A percentile compares a stretch with the other conserved stretches of the same genome.
These are phyloP conservation scores for Megamerina dolium DNA, from an alignment of 2,888 invertebrate genomes.

Conservation along the genomic window DNA sequence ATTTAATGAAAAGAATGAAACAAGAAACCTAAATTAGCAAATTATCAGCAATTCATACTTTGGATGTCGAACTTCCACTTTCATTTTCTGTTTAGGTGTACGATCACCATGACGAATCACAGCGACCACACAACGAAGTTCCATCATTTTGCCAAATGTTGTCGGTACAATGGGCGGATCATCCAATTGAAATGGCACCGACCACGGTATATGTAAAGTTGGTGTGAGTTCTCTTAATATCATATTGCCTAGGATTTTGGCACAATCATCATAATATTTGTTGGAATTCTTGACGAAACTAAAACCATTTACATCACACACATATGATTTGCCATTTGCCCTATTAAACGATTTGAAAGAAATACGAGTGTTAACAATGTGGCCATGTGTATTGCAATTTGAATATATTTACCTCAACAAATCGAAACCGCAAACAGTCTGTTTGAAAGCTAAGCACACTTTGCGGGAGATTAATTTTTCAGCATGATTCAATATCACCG, in stretches of 20 bases:
- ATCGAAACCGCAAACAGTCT: constrained; percentile 99
- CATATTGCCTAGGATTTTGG: constrained; percentile 97
- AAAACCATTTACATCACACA: constrained; percentile 99
- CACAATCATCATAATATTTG: constrained; percentile 99
- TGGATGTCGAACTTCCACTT: constrained; percentile 94
- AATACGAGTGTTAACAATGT: neutral
- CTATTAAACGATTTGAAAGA: constrained; percentile 50
- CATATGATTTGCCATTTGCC: constrained; percentile 97
- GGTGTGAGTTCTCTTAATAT: constrained; percentile 91
- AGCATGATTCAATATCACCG: constrained; percentile 93
- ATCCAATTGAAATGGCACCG: constrained; percentile 92
- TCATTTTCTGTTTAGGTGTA: constrained; percentile 99
- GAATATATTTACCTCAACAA: constrained; percentile 62
- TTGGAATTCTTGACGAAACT: constrained; percentile 99
- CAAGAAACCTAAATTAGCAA: neutral
- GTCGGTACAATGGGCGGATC: constrained; percentile 99
- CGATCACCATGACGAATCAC: constrained; percentile 97
- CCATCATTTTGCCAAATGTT: constrained; percentile 96
- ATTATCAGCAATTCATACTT: constrained; percentile 55
- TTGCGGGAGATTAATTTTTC: constrained; percentile 97
- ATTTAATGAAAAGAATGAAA: neutral
- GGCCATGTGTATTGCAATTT: no score
- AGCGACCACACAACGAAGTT: constrained; percentile 88
- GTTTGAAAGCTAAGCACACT: constrained; percentile 93
- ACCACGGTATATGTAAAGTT: constrained; percentile 94